A percentile compares a stretch with the other conserved stretches of the same genome.
Conservation (phyloP, 2,888 invertebrate species). For the Vesta saturnalis region DNA sequence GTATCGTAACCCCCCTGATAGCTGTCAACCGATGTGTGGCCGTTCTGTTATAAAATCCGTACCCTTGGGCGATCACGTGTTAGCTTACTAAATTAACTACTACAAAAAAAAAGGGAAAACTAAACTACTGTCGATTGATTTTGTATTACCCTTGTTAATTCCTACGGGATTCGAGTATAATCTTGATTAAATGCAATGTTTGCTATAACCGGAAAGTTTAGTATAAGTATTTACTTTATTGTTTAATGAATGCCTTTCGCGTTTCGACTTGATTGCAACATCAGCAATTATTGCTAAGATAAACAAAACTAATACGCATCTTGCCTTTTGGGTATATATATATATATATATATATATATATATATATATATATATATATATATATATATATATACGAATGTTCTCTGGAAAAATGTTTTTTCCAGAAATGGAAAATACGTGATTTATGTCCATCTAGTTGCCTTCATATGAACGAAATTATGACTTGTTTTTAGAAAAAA, state of each 20-base stretch:
- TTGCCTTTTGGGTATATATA: too few species aligned
- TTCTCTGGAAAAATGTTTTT: neutral
- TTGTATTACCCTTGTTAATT: neutral
- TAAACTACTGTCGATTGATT: conserved; percentile 8
- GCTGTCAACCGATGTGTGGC: conserved; percentile 50
- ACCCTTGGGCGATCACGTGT: conserved; percentile 50
- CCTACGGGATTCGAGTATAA: neutral
- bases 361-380: too few species aligned
- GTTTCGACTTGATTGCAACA: neutral
- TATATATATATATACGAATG: too few species aligned
- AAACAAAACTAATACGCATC: neutral
- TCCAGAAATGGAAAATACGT: neutral
- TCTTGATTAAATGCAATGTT: conserved; percentile 1
- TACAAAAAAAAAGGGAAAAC: conserved; percentile 44
- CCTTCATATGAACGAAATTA: conserved; percentile 1
- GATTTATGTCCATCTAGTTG: neutral
- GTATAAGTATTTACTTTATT: neutral
- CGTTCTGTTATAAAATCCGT: conserved; percentile 54
- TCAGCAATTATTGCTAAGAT: conserved; percentile 1
- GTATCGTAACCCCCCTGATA: conserved; percentile 41
- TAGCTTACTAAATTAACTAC: conserved; percentile 44
- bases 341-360: too few species aligned
- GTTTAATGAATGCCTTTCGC: conserved; percentile 1
- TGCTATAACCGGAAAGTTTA: neutral
- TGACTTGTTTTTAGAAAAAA: conserved; percentile 1